Evolutionary conservation across 2,113 vertebrate genomes (phyloP).

Genomic region (Onychorhynchus coronatus): DNA sequence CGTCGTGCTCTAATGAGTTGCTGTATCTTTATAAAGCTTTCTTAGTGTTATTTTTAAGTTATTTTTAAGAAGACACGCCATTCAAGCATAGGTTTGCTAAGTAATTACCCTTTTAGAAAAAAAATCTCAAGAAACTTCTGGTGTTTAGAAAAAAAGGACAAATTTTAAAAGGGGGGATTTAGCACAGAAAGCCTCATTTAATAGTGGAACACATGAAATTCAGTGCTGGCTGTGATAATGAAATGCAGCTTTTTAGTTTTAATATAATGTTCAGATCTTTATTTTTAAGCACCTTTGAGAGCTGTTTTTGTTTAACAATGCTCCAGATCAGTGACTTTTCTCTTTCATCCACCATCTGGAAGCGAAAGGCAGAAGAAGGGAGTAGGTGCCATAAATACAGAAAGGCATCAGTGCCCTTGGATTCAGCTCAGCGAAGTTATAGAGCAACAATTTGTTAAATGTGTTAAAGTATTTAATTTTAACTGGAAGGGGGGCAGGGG

Average conservation of each 20-base stretch:
- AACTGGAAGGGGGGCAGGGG: not conserved
- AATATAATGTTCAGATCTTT: not conserved
- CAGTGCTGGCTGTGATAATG: not conserved
- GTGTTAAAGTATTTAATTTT: not conserved
- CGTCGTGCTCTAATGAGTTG: not conserved
- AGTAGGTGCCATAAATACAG: fast-evolving
- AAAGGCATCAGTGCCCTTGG: not conserved
- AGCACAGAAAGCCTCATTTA: not conserved
- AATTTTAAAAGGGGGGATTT: not conserved
- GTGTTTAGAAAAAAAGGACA: not conserved
- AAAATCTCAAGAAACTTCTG: not conserved
- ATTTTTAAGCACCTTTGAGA: not conserved
- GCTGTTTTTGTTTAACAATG: not conserved
- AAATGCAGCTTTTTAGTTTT: not conserved
- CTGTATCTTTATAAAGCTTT: not conserved
- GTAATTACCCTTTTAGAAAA: not conserved
- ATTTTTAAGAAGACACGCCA: not conserved
- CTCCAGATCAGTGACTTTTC: not conserved
- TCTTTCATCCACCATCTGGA: not conserved
- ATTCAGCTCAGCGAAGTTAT: not conserved
- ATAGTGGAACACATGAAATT: not conserved
- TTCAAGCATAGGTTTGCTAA: not conserved
- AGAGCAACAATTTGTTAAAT: not conserved
- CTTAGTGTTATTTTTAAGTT: not conserved
- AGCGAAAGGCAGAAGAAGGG: not conserved